These are phyloP conservation scores for Casuarius casuarius DNA, from an alignment of 2,113 vertebrate genomes.

Conservation along the genomic window DNA sequence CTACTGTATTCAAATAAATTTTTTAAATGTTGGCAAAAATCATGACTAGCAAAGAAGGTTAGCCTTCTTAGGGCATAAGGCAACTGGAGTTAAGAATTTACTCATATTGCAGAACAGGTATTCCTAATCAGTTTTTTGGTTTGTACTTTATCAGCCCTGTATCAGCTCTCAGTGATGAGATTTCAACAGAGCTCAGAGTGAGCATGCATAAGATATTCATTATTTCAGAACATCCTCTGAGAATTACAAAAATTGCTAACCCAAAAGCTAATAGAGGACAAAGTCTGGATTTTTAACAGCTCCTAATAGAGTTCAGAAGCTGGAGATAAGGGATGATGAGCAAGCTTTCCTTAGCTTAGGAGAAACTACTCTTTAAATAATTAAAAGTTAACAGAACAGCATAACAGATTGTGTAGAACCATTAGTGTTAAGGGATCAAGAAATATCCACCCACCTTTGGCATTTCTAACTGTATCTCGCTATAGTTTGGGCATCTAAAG, in stretches of 20 bases:
- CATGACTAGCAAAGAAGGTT: background rate
- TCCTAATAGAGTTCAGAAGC: background rate
- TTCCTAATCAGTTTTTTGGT: background rate
- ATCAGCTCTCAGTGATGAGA: background rate
- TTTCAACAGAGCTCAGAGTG: background rate
- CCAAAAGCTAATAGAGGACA: background rate
- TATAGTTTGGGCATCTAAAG: background rate
- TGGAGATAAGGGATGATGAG: background rate
- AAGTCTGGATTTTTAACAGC: background rate
- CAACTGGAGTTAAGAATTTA: background rate
- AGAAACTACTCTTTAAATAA: background rate
- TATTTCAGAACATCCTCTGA: background rate
- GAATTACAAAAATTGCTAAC: background rate
- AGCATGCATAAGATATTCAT: background rate
- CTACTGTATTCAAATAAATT: background rate
- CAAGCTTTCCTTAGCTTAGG: background rate
- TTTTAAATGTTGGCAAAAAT: background rate
- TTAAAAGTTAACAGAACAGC: background rate
- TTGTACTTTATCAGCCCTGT: background rate
- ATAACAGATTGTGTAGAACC: background rate
- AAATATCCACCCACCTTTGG: background rate
- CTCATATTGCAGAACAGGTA: rapidly evolving
- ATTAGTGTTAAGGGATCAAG: background rate
- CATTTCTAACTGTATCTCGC: background rate
- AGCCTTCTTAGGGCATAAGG: background rate